phyloP scores from a whole-genome alignment of 2,888 invertebrate genomes.

The Acanthosoma haemorrhoidale region DNA sequence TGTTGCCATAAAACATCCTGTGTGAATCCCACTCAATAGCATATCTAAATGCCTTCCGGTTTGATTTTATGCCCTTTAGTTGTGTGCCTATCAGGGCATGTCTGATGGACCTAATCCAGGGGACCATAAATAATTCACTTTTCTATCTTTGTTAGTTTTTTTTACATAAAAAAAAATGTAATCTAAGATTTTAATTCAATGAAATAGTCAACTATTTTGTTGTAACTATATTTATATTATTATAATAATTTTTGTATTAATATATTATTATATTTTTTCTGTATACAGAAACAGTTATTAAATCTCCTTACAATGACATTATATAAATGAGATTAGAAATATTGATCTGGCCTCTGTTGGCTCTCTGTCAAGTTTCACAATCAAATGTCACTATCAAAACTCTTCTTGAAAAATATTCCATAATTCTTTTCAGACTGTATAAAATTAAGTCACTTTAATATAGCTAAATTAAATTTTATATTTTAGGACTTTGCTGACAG shows the following conservation, averaged over 20 bases:
- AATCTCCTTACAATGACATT: too few species aligned
- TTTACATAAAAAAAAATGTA: not conserved
- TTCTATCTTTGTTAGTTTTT: not conserved
- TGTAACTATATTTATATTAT: not conserved
- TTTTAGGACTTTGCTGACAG: too few species aligned
- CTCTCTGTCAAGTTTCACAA: too few species aligned
- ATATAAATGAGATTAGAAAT: not conserved
- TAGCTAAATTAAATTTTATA: too few species aligned
- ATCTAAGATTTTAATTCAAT: not conserved
- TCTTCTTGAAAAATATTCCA: too few species aligned
- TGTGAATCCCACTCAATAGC: not conserved
- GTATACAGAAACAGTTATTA: too few species aligned
- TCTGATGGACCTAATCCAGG: not conserved
- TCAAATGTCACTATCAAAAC: too few species aligned
- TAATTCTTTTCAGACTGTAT: too few species aligned
- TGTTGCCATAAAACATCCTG: not conserved
- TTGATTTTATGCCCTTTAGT: conserved; percentile 24
- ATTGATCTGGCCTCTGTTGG: too few species aligned
- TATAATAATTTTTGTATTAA: too few species aligned
- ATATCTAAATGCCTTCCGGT: conserved; percentile 22
- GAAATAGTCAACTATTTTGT: not conserved
- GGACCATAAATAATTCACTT: not conserved
- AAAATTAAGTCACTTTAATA: too few species aligned
- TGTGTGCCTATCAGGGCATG: not conserved
- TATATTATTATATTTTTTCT: too few species aligned